These are phyloP conservation scores for Tyto alba DNA, from an alignment of 2,113 vertebrate genomes.

Conservation along the genomic window DNA sequence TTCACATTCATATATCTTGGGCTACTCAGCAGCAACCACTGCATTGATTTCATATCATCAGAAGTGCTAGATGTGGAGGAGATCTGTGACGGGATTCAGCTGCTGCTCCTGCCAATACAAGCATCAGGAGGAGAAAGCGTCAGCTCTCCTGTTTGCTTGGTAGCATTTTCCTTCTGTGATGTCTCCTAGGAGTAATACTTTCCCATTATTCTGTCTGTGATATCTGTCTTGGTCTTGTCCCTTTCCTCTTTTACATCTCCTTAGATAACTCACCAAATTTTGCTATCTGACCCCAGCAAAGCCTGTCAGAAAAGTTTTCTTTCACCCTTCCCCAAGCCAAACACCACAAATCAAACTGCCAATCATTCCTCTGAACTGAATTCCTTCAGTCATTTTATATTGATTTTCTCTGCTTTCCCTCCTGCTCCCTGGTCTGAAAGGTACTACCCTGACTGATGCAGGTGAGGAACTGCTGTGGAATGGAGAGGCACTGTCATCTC, in stretches of 20 bases:
- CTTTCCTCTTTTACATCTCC: neutral
- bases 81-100: neutral
- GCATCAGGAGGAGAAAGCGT: neutral
- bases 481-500: neutral
- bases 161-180: neutral
- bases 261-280: neutral
- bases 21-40: neutral
- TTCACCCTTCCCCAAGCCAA: neutral
- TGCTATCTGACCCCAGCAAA: neutral
- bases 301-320: neutral
- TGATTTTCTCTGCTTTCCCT: neutral
- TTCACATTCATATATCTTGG: constrained; percentile 16
- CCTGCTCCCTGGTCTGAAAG: neutral
- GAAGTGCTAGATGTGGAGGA: neutral
- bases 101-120: neutral
- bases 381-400: neutral
- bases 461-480: neutral
- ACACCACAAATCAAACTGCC: neutral
- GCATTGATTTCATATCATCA: constrained; percentile 37
- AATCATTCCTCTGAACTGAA: neutral
- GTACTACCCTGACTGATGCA: neutral
- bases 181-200: neutral
- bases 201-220: neutral
- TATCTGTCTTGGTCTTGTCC: neutral
- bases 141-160: neutral